phyloP scores from a whole-genome alignment of 2,113 vertebrate species.

The Pluvialis apricaria region DNA sequence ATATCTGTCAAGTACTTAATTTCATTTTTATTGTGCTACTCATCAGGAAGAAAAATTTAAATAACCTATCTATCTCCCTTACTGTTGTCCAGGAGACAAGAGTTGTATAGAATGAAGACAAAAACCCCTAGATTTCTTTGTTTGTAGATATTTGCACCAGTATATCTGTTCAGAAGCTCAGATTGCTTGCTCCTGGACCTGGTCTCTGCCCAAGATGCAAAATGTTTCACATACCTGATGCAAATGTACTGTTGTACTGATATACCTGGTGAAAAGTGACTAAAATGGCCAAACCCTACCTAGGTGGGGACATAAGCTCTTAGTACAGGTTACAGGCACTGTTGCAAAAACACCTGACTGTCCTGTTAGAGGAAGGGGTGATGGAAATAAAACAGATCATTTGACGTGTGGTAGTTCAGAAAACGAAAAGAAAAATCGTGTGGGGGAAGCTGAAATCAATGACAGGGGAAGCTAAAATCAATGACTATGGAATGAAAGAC shows the following conservation, averaged over 20 bases:
- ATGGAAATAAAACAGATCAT: background rate
- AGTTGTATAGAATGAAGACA: background rate
- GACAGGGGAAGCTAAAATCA: background rate
- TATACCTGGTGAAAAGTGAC: background rate
- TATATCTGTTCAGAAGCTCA: background rate
- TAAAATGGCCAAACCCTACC: background rate
- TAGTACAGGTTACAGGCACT: background rate
- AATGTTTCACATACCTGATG: background rate
- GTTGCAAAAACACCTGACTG: background rate
- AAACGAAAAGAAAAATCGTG: background rate
- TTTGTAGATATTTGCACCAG: background rate
- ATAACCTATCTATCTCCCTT: background rate
- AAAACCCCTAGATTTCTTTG: background rate
- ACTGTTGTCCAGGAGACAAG: background rate
- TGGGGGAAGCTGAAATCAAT: background rate
- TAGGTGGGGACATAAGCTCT: background rate
- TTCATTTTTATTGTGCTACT: background rate
- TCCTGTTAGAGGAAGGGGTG: accelerated
- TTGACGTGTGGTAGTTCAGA: background rate
- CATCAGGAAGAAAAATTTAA: background rate
- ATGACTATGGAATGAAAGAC: background rate
- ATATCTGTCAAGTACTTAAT: background rate
- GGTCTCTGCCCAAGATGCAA: background rate
- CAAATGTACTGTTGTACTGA: background rate
- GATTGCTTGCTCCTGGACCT: background rate